These are phyloP conservation scores for Euleptes europaea DNA, from an alignment of 2,113 vertebrate genomes.

Conservation along the genomic window DNA sequence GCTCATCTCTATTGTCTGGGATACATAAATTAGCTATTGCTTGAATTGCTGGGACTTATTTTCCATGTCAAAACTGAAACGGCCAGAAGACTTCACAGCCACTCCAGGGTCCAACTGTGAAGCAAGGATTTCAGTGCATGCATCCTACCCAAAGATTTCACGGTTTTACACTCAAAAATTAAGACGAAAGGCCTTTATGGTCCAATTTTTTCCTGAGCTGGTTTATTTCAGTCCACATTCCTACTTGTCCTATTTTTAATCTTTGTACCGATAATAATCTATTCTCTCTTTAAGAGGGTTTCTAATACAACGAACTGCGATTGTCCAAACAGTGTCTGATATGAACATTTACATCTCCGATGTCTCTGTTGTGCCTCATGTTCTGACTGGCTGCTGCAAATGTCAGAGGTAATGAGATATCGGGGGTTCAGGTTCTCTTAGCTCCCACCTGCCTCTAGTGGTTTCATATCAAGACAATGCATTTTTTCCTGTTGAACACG, in stretches of 20 bases:
- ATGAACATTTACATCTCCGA: neutral
- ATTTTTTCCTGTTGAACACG: neutral
- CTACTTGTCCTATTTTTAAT: neutral
- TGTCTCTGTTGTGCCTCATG: neutral
- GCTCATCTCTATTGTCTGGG: no score
- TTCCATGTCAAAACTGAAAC: neutral
- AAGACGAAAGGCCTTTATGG: neutral
- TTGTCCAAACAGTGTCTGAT: neutral
- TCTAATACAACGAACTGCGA: neutral
- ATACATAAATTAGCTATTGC: neutral
- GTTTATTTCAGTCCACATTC: neutral
- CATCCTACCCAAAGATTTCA: neutral
- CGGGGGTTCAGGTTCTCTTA: constrained; percentile 1
- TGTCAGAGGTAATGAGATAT: constrained; percentile 5
- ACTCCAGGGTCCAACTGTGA: neutral
- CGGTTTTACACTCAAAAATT: neutral
- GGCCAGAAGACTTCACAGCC: neutral
- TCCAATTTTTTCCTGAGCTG: neutral
- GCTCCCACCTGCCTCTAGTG: neutral
- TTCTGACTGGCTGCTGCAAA: constrained; percentile 2
- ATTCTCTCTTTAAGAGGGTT: no score
- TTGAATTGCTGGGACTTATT: neutral
- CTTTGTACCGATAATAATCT: neutral
- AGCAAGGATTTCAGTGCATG: neutral
- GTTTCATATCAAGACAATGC: constrained; percentile 2